Evolutionary conservation across 2,888 invertebrate species (phyloP), one percentile per base, ranked within the genome.

Genomic region (Pheosia tremula): DNA sequence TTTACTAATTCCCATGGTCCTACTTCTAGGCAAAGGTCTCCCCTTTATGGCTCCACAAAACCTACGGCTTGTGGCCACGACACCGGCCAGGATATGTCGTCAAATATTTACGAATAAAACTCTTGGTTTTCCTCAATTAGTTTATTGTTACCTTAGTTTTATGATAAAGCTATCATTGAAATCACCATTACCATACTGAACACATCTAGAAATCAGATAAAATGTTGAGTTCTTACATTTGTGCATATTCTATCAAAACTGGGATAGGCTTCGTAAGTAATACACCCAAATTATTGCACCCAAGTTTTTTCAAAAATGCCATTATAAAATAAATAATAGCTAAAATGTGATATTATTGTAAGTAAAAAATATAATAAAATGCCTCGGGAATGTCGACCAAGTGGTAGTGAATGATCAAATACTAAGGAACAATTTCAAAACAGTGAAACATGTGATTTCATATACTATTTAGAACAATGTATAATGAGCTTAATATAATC

Each of bases 91-190:
- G 24, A 24, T 24, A 24, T 24, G 24, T 24, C 2, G 24, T 24
- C 6, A 10, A 45, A 2, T 45, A 10, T 8, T 45, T 4, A 47
- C 2, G 11, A 11, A 47, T n/a, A 47, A 4, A n/a, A 4, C 4
- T 6, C 4, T 47, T 4, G 11, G 2, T 47, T 62, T 72, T 75
- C 72, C 75, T 79, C 79, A 81, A 77, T 81, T 80, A 80, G 74
- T 84, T 83, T 84, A 80, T 81, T 86, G 74, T 68, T 67, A 68
- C 68, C 72, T 81, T 81, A 78, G 70, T 74, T 75, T 75, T 74
- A 80, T 69, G 77, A 80, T 83, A 86, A 82, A 85, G 79, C 80
- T 84, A 83, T 78, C 68, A 75, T 73, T 79, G 80, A 83, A 83
- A 81, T 74, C 71, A 80, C 76, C 74, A 77, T 77, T 67, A 75